Evolutionary conservation across 2,888 invertebrate species (phyloP).

Genomic region (Chymomyza amoena): DNA sequence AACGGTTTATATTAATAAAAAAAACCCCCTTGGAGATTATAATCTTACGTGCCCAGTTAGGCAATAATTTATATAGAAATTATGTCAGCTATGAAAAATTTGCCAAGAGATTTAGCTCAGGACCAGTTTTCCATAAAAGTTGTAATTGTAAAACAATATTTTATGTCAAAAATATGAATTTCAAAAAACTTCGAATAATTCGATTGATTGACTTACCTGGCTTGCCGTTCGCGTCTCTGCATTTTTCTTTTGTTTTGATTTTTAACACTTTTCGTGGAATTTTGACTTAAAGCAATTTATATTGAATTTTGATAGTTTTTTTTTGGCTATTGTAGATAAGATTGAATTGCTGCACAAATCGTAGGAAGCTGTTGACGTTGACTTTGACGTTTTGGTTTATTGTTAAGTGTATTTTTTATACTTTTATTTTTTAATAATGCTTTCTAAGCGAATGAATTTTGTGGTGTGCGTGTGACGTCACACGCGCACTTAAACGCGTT

Average conservation of each 20-base stretch:
- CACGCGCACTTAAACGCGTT: constrained; percentile 49
- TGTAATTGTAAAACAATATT: no score
- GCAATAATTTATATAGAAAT: no score
- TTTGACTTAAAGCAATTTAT: constrained; percentile 52
- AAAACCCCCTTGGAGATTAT: no score
- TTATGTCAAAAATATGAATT: no score
- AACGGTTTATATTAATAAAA: no score
- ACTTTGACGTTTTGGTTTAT: background rate
- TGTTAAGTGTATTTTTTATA: constrained; percentile 1
- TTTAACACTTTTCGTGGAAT: constrained; percentile 36
- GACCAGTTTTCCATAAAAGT: no score
- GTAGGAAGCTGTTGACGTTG: background rate
- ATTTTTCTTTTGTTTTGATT: constrained; percentile 32
- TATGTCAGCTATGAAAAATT: no score
- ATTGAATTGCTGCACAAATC: constrained; percentile 21
- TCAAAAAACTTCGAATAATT: no score
- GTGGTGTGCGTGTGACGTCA: constrained; percentile 11
- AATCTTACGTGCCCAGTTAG: no score
- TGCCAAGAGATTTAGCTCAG: no score
- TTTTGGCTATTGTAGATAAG: constrained; percentile 21
- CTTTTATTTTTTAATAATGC: no score
- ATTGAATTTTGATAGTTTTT: constrained; percentile 59
- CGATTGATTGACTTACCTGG: constrained; percentile 48
- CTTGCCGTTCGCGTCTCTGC: constrained; percentile 63
- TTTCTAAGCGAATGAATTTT: background rate